phyloP scores from a whole-genome alignment of 2,797 vertebrate genomes.

The Acanthurus leucopareius region DNA sequence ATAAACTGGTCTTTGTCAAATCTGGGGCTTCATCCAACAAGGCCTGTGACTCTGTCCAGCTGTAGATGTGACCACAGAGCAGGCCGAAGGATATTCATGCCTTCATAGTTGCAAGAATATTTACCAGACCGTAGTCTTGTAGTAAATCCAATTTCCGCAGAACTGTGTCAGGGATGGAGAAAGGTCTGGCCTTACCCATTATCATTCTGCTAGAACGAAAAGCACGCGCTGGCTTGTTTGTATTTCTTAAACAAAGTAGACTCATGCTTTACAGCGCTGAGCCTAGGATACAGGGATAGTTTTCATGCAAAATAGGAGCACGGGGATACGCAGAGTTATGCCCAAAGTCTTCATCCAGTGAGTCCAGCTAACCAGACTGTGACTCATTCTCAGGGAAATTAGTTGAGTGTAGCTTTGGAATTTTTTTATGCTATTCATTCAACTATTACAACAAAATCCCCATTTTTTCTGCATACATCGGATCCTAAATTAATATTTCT shows the following conservation, averaged over 20 bases:
- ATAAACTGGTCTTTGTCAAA: conserved; percentile 59
- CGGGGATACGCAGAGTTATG: no score
- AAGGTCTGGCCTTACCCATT: no score
- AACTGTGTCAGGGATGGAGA: no score
- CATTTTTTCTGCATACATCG: conserved; percentile 10
- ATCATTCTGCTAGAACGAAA: no score
- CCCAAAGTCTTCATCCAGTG: no score
- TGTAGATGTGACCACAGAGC: conserved; percentile 57
- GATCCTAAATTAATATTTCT: conserved; percentile 1
- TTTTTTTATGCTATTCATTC: conserved; percentile 7
- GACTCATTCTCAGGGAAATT: conserved; percentile 32
- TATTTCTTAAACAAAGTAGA: no score
- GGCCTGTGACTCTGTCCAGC: conserved; percentile 57
- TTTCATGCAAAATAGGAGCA: no score
- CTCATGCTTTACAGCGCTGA: no score
- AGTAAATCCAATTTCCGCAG: no score
- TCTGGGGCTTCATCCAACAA: conserved; percentile 55
- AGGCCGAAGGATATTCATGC: conserved; percentile 34
- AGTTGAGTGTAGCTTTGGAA: conserved; percentile 8
- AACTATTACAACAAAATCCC: conserved; percentile 7
- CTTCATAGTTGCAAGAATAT: conserved; percentile 32
- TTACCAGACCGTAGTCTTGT: background rate
- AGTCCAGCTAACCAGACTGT: background rate
- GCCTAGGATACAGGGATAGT: no score
- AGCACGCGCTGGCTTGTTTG: no score